Base-by-base conservation (phyloP, 2,888 invertebrate species). In the Diarsia brunnea region DNA sequence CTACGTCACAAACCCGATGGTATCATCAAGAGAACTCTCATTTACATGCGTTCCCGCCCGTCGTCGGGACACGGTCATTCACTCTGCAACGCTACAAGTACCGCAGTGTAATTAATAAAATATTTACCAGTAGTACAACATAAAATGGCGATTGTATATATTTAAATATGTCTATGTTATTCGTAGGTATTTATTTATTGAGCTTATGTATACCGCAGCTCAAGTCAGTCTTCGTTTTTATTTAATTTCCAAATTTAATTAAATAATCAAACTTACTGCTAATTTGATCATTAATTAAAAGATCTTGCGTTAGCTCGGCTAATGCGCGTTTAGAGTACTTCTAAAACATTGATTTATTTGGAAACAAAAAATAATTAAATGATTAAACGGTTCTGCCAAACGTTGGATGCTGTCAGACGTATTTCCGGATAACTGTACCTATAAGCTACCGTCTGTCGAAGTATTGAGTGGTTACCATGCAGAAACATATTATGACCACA, bases 51-150 rank as follows among this genome's bases (percentile, higher is more conserved):
- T 86, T 87, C 75, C 75, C 87, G 84, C 79, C 81, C 84, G 84
- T 85, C 83, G 84, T 76, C 85, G 83, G 84, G 82, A 82, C 79
- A 87, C 87, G 91, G 91, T 92, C 91, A 88, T 90, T 91, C 89
- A 88, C 91, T 89, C 78, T 78, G 81, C 81, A 80, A 74, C 78
- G 78, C 71, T 77, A 80, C 61, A 78, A 79, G 81, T 82, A 75
- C 69, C 81, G 83, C 78, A 78, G 65, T 65, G 73, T 72, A 79
- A 82, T 80, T 73, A 81, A 79, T 87, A 81, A 80, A 83, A 82
- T 79, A 88, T 85, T 77, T 79, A 81, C 60, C 80, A 88, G 88
- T 84, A 85, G 82, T 83, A 60, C 69, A 73, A 81, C 64, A 43
- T 75, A n/a, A 38, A 60, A 68, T 69, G 16, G 43, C 7, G 38